phyloP scores from a whole-genome alignment of 2,888 invertebrate genomes.

The Leptinotarsa tumamoca region DNA sequence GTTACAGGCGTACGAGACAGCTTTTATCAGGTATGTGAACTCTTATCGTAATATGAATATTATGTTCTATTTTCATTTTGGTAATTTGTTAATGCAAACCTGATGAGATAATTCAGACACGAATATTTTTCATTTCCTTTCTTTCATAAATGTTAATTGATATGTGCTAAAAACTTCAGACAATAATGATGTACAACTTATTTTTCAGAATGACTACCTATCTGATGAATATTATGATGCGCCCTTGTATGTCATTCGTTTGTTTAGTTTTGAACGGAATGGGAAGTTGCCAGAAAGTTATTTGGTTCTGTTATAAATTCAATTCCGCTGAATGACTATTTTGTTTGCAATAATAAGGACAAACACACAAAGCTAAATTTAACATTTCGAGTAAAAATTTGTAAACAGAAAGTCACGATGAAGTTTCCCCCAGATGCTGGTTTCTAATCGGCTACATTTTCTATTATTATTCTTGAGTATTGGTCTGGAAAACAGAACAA shows the following conservation, averaged over 20 bases:
- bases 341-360: slow-evolving; percentile 25
- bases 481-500: slow-evolving; percentile 36
- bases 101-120: too few species aligned
- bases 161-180: too few species aligned
- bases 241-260: not conserved
- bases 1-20: too few species aligned
- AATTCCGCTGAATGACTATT: slow-evolving; percentile 23
- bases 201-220: not conserved
- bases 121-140: too few species aligned
- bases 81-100: too few species aligned
- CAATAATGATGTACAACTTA: not conserved
- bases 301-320: slow-evolving; percentile 26
- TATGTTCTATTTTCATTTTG: too few species aligned
- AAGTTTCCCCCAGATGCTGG: slow-evolving; percentile 22
- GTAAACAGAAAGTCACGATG: slow-evolving; percentile 34
- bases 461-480: slow-evolving; percentile 40
- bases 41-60: too few species aligned
- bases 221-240: not conserved
- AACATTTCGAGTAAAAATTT: slow-evolving; percentile 31
- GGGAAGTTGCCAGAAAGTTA: slow-evolving; percentile 21
- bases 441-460: slow-evolving; percentile 42
- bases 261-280: not conserved
- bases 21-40: too few species aligned
- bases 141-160: too few species aligned
- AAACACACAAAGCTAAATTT: slow-evolving; percentile 28